Conservation (phyloP, 2,113 vertebrate species). For the Notechis scutatus region DNA sequence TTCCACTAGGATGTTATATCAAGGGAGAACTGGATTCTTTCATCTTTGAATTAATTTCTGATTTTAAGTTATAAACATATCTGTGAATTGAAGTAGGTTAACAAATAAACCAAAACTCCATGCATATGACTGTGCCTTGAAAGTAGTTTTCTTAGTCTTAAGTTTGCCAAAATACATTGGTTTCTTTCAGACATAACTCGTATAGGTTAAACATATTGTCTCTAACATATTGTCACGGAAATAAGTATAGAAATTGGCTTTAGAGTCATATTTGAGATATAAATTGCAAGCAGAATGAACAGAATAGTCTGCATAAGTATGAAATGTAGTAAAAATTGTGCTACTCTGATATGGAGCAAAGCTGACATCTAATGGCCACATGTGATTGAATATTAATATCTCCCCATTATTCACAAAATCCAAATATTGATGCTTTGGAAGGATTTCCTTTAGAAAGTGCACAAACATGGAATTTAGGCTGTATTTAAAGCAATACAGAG, state of each 20-base stretch:
- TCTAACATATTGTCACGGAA: not conserved
- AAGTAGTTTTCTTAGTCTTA: not conserved
- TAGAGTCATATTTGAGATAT: not conserved
- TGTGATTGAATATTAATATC: not conserved
- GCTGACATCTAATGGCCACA: conserved; percentile 61
- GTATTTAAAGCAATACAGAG: not conserved
- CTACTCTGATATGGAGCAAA: not conserved
- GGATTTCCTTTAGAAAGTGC: not conserved
- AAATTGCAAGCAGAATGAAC: not conserved
- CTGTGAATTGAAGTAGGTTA: not conserved
- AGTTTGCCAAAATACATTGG: not conserved
- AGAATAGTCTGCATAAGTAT: accelerated
- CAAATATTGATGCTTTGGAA: not conserved
- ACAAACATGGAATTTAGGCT: not conserved
- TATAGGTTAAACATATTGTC: not conserved
- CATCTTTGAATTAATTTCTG: not conserved
- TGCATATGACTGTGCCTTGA: not conserved
- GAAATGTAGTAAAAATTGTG: accelerated
- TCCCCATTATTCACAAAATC: not conserved
- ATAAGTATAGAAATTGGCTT: not conserved
- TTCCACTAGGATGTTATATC: not conserved
- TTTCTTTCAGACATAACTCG: not conserved
- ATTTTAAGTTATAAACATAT: not conserved
- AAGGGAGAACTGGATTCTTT: not conserved
- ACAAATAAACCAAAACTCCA: not conserved